Conservation (phyloP, 2,113 vertebrate genomes). For the Scopus umbretta region DNA sequence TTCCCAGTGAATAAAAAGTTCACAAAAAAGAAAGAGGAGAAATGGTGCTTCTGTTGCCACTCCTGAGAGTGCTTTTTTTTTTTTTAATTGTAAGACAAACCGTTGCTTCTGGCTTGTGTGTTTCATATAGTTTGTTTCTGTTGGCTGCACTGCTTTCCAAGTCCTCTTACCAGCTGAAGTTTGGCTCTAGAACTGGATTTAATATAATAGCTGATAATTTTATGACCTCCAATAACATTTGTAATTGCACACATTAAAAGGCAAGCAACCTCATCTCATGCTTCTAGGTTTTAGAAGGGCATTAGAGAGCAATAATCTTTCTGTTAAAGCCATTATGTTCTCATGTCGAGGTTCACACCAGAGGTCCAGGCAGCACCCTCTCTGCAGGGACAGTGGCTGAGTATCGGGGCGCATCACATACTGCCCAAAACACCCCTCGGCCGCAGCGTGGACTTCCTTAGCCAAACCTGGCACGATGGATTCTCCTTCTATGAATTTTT, state of each 20-base stretch:
- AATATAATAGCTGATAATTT: neutral
- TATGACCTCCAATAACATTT: neutral
- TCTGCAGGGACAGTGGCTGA: neutral
- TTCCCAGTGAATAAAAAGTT: neutral
- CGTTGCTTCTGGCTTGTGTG: neutral
- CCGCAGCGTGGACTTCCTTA: accelerated
- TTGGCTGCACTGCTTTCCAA: neutral
- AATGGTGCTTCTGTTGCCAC: neutral
- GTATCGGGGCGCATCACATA: accelerated
- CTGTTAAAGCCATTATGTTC: neutral
- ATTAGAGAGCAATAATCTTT: neutral
- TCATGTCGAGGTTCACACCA: neutral
- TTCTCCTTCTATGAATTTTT: neutral
- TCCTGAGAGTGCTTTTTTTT: accelerated
- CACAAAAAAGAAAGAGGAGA: neutral
- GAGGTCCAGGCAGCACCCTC: neutral
- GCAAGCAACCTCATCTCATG: neutral
- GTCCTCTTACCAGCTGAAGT: neutral
- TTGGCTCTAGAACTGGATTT: neutral
- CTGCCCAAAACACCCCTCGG: accelerated
- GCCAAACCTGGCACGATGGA: neutral
- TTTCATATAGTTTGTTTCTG: neutral
- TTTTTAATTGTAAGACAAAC: neutral
- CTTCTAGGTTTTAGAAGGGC: neutral
- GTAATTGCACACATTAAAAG: neutral